Percentiles rank a stretch among this genome's conserved stretches.
Evolutionary conservation across 1,140 invertebrate genomes (phyloP).

Genomic region (Aphis gossypii): DNA sequence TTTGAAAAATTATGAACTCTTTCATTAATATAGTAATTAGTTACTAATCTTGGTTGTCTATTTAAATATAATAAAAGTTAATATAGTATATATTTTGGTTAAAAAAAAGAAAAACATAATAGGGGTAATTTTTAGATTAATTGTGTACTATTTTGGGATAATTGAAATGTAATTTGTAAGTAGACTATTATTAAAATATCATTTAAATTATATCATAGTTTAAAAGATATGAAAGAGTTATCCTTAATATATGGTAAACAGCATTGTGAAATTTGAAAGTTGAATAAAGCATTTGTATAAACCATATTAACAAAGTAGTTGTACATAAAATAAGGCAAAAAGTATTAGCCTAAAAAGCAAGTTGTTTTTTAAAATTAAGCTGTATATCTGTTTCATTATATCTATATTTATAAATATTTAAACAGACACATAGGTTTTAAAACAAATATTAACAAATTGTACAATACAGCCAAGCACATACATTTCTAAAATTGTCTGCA

Average conservation of each 20-base stretch:
- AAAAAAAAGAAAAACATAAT: background rate
- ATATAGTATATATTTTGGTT: background rate
- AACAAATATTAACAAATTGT: conserved; percentile 17
- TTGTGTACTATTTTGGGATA: background rate
- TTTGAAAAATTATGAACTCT: background rate
- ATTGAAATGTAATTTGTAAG: background rate
- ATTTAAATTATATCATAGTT: background rate
- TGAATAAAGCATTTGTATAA: background rate
- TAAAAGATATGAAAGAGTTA: background rate
- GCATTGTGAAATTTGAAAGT: background rate
- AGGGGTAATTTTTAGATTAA: background rate
- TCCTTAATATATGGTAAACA: background rate
- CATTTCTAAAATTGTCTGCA: background rate
- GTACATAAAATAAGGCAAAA: background rate
- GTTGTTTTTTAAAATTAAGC: background rate
- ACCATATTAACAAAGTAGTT: background rate
- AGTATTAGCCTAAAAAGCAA: background rate
- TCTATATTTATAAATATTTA: background rate
- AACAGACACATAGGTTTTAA: background rate
- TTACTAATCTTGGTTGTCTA: background rate
- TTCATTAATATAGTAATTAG: background rate
- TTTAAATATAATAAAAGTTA: background rate
- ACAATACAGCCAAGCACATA: conserved; percentile 9
- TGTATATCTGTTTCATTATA: background rate
- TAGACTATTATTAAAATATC: background rate